These are phyloP conservation scores for Megathymus violae DNA, from an alignment of 1,140 invertebrate species.

Conservation along the genomic window DNA sequence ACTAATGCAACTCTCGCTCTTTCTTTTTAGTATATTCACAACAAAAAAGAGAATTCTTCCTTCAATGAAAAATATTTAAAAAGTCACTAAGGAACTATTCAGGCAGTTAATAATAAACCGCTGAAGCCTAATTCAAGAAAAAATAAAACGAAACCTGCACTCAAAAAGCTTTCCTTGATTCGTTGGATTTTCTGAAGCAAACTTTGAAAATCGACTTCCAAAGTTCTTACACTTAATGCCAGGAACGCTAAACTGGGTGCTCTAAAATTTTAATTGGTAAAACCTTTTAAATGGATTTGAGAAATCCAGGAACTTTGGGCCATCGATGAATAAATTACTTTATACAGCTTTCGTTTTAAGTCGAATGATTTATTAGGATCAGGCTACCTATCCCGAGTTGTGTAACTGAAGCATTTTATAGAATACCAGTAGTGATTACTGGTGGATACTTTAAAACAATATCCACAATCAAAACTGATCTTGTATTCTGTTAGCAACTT, in stretches of 20 bases:
- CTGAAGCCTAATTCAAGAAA: conserved; percentile 1
- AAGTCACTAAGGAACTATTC: no score
- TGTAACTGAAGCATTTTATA: background rate
- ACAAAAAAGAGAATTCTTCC: no score
- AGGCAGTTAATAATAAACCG: background rate
- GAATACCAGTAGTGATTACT: no score
- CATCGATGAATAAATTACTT: conserved; percentile 34
- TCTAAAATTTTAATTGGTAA: conserved; percentile 36
- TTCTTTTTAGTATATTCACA: no score
- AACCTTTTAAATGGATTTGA: conserved; percentile 36
- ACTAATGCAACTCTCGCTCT: no score
- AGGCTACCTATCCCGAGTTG: conserved; percentile 5
- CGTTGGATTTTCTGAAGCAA: conserved; percentile 25
- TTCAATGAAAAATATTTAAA: no score
- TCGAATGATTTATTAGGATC: conserved; percentile 26
- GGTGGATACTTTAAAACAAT: no score
- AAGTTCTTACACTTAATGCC: conserved; percentile 35
- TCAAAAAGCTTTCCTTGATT: conserved; percentile 31
- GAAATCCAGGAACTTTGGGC: conserved; percentile 32
- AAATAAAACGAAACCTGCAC: conserved; percentile 15
- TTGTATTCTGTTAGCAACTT: no score
- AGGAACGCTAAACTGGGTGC: conserved; percentile 34
- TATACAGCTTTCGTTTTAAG: conserved; percentile 22
- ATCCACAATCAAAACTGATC: no score
- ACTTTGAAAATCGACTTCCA: conserved; percentile 31